Percentiles rank a stretch among this genome's conserved stretches.
Evolutionary conservation across 2,888 invertebrate genomes (phyloP).

Genomic region (Callinectes sapidus): DNA sequence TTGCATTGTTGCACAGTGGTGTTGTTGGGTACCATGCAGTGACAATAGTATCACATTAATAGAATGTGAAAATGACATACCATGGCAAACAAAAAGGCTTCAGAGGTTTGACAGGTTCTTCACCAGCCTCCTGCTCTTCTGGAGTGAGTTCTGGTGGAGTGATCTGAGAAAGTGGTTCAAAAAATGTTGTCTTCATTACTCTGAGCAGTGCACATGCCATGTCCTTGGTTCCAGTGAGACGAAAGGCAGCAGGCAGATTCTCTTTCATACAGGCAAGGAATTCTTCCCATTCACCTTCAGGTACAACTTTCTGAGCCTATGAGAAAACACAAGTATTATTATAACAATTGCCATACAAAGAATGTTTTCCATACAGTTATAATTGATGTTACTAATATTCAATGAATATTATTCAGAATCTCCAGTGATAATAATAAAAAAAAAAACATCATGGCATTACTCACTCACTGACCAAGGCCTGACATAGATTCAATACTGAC

Average conservation of each 20-base stretch:
- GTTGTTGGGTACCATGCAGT: not conserved
- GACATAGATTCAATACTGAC: no score
- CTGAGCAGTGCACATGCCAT: conserved; percentile 85
- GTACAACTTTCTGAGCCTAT: conserved; percentile 88
- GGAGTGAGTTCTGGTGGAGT: conserved; percentile 74
- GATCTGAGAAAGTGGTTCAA: conserved; percentile 84
- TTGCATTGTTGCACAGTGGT: not conserved
- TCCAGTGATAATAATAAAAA: no score
- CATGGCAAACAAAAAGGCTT: conserved; percentile 88
- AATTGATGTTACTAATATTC: not conserved
- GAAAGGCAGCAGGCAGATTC: conserved; percentile 94
- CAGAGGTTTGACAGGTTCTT: conserved; percentile 76
- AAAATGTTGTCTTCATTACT: conserved; percentile 89
- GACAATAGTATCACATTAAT: not conserved
- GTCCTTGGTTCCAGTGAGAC: conserved; percentile 85
- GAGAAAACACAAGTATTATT: conserved; percentile 67
- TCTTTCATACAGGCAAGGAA: conserved; percentile 86
- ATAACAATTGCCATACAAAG: not conserved
- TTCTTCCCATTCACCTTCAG: conserved; percentile 87
- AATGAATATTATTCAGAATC: no score
- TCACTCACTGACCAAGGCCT: no score
- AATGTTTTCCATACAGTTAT: not conserved
- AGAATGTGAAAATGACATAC: conserved; percentile 76
- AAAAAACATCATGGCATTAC: no score
- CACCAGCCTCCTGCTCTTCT: conserved; percentile 55